Conservation (phyloP, 2,888 invertebrate species). For the Cynaeus angustus region DNA sequence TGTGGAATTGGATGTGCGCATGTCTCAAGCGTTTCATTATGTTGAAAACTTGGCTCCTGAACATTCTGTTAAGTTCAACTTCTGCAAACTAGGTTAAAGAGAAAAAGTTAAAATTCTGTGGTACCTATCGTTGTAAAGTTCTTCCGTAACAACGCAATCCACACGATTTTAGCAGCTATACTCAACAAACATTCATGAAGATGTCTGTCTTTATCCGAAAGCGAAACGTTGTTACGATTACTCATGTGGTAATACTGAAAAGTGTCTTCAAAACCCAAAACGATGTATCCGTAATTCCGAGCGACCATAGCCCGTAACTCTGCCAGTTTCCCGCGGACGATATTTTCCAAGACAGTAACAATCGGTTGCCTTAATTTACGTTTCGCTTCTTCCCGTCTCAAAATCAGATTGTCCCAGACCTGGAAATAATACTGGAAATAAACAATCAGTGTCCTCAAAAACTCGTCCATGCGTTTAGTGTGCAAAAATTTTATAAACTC, state of each 20-base stretch:
- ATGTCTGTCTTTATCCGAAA: slow-evolving; percentile 78
- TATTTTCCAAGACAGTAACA: slow-evolving; percentile 72
- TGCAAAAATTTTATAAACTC: slow-evolving; percentile 78
- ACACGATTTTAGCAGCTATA: slow-evolving; percentile 77
- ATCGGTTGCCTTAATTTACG: slow-evolving; percentile 74
- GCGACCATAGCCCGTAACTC: slow-evolving; percentile 76
- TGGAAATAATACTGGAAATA: slow-evolving; percentile 79
- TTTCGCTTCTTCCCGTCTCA: slow-evolving; percentile 73
- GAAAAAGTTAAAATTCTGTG: background rate
- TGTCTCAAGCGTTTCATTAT: slow-evolving; percentile 60
- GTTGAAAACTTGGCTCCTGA: slow-evolving; percentile 78
- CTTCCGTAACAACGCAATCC: slow-evolving; percentile 78
- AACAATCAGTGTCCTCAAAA: slow-evolving; percentile 77
- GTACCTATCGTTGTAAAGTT: slow-evolving; percentile 77
- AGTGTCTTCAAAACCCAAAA: slow-evolving; percentile 75
- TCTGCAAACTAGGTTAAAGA: slow-evolving; percentile 69
- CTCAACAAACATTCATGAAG: slow-evolving; percentile 76
- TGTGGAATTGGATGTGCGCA: slow-evolving; percentile 68
- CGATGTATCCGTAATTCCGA: slow-evolving; percentile 76
- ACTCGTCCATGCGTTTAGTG: slow-evolving; percentile 76
- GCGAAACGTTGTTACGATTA: slow-evolving; percentile 74
- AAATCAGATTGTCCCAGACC: slow-evolving; percentile 76
- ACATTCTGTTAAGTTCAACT: slow-evolving; percentile 76
- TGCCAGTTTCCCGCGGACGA: slow-evolving; percentile 74
- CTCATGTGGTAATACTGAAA: slow-evolving; percentile 77